Evolutionary conservation across 2,113 vertebrate genomes (phyloP).

Genomic region (Myrmecophaga tridactyla): DNA sequence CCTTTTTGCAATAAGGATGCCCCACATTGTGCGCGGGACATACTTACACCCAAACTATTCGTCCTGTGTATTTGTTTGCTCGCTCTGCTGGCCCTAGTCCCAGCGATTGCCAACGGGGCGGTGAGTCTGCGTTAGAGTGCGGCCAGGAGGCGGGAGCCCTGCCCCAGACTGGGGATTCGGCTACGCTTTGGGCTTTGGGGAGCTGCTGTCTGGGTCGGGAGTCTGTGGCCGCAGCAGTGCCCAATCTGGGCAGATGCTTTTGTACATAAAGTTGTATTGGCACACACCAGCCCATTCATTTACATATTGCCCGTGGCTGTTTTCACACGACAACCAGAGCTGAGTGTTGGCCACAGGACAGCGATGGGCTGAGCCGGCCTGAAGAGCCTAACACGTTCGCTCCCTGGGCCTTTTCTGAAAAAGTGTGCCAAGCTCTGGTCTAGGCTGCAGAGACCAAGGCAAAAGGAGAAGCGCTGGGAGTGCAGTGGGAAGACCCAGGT

Average conservation of each 20-base stretch:
- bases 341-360: background rate
- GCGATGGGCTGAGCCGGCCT: background rate
- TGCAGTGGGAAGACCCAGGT: background rate
- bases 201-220: background rate
- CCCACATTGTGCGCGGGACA: background rate
- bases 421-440: accelerated
- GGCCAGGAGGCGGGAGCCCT: accelerated
- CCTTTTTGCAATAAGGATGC: background rate
- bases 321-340: background rate
- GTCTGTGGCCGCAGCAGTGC: too few species aligned
- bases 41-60: background rate
- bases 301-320: background rate
- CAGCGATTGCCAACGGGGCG: background rate
- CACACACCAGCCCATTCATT: background rate
- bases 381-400: background rate
- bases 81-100: accelerated
- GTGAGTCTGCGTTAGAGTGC: background rate
- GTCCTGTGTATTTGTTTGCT: background rate
- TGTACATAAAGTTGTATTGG: background rate
- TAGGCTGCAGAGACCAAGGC: background rate
- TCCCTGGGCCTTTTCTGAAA: background rate
- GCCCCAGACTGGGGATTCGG: background rate
- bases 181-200: background rate
- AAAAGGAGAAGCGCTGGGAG: background rate
- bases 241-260: background rate